These are phyloP conservation scores for Machimus atricapillus DNA, from an alignment of 2,888 invertebrate genomes.

Conservation along the genomic window DNA sequence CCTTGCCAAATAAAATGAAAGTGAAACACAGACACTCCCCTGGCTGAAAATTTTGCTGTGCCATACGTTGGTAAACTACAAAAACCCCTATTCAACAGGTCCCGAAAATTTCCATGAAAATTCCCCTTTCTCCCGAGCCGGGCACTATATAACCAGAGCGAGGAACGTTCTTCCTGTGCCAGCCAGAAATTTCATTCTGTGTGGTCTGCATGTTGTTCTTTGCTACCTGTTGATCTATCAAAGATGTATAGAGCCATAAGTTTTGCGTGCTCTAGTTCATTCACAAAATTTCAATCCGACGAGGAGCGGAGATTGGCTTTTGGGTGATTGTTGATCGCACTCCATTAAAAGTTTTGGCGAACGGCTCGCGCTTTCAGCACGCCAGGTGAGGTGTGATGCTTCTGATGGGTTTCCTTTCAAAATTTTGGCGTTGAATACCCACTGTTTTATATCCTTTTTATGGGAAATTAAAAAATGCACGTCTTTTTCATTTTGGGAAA, in stretches of 20 bases:
- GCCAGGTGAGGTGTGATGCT: neutral
- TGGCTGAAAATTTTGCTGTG: constrained; percentile 14
- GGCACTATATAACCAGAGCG: neutral
- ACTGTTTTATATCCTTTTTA: neutral
- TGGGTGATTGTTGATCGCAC: neutral
- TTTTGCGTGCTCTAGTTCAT: constrained; percentile 34
- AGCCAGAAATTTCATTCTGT: constrained; percentile 31
- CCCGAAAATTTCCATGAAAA: constrained; percentile 44
- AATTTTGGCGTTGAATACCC: neutral
- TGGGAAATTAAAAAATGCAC: neutral
- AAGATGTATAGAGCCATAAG: constrained; percentile 32
- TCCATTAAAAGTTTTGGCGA: neutral
- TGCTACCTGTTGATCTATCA: constrained; percentile 38
- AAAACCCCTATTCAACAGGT: constrained; percentile 43
- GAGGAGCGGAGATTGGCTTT: neutral
- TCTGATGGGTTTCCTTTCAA: neutral
- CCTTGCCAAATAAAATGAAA: constrained; percentile 33
- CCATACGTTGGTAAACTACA: constrained; percentile 24
- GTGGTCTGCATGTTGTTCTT: constrained; percentile 28
- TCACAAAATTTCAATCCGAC: constrained; percentile 17
- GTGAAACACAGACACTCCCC: constrained; percentile 31
- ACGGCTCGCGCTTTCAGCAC: neutral
- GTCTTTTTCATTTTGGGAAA: neutral
- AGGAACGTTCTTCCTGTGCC: constrained; percentile 16
- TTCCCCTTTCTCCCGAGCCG: neutral